phyloP scores from a whole-genome alignment of 2,113 vertebrate species.

The Sciurus niger region DNA sequence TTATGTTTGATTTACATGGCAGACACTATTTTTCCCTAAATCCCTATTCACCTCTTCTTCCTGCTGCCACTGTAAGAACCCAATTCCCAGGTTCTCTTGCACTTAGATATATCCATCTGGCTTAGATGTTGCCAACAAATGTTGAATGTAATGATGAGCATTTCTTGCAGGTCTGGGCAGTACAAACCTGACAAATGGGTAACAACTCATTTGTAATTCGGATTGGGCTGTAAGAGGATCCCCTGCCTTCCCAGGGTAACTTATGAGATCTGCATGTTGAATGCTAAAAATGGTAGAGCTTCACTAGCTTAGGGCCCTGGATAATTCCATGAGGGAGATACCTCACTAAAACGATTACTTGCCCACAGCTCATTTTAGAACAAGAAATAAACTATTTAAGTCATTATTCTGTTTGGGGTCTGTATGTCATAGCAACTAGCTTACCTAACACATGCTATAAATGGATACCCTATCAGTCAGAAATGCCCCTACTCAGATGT shows the following conservation, averaged over 20 bases:
- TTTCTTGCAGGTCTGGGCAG: not conserved
- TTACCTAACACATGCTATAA: not conserved
- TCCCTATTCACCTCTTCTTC: not conserved
- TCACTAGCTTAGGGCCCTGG: not conserved
- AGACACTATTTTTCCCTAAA: not conserved
- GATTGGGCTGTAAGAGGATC: not conserved
- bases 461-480: not conserved
- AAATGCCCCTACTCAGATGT: not conserved
- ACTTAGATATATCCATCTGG: not conserved
- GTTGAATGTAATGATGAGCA: not conserved
- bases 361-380: not conserved
- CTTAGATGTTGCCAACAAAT: not conserved
- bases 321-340: not conserved
- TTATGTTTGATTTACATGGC: not conserved
- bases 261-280: not conserved
- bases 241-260: not conserved
- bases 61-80: not conserved
- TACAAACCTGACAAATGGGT: too few species aligned
- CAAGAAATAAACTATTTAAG: not conserved
- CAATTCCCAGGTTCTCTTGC: not conserved
- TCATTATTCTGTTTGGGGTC: not conserved
- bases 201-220: not conserved
- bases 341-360: not conserved
- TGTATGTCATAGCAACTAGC: not conserved
- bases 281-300: not conserved